Evolutionary conservation across 2,888 invertebrate genomes (phyloP).

Genomic region (Lathronympha strigana): DNA sequence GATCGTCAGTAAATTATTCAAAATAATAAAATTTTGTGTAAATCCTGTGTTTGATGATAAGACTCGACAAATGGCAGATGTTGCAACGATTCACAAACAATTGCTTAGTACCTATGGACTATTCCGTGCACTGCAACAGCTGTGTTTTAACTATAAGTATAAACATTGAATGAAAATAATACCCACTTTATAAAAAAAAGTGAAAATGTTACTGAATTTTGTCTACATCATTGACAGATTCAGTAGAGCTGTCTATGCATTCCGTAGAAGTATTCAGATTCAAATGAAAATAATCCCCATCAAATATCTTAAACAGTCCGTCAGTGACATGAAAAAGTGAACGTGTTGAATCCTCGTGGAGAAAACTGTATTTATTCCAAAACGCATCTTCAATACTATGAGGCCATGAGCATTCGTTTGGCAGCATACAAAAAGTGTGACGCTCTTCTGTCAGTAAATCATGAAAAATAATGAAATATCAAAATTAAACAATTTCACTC

Average conservation of each 20-base stretch:
- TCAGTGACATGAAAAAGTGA: slow-evolving; percentile 36
- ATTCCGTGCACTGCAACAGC: slow-evolving; percentile 14
- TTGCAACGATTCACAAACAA: slow-evolving; percentile 8
- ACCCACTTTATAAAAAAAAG: slow-evolving; percentile 17
- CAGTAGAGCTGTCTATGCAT: slow-evolving; percentile 43
- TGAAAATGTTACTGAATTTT: slow-evolving; percentile 19
- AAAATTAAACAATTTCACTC: slow-evolving; percentile 17
- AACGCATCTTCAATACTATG: slow-evolving; percentile 55
- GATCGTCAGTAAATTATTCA: neutral
- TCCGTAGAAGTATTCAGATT: slow-evolving; percentile 43
- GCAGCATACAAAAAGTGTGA: slow-evolving; percentile 59
- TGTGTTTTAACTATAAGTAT: slow-evolving; percentile 24
- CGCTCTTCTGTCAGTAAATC: slow-evolving; percentile 64
- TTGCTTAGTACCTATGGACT: neutral
- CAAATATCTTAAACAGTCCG: slow-evolving; percentile 47
- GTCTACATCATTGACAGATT: slow-evolving; percentile 17
- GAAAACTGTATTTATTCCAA: slow-evolving; percentile 53
- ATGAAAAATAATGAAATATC: slow-evolving; percentile 45
- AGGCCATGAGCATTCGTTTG: slow-evolving; percentile 64
- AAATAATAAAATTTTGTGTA: neutral
- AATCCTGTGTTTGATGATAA: neutral
- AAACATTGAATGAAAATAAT: slow-evolving; percentile 14
- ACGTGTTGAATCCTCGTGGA: slow-evolving; percentile 46
- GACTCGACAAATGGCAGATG: slow-evolving; percentile 5
- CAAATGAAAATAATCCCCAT: slow-evolving; percentile 47